These are phyloP conservation scores for Cladopsammia gracilis DNA, from an alignment of 64 coral and sea anemone genomes.

Conservation along the genomic window DNA sequence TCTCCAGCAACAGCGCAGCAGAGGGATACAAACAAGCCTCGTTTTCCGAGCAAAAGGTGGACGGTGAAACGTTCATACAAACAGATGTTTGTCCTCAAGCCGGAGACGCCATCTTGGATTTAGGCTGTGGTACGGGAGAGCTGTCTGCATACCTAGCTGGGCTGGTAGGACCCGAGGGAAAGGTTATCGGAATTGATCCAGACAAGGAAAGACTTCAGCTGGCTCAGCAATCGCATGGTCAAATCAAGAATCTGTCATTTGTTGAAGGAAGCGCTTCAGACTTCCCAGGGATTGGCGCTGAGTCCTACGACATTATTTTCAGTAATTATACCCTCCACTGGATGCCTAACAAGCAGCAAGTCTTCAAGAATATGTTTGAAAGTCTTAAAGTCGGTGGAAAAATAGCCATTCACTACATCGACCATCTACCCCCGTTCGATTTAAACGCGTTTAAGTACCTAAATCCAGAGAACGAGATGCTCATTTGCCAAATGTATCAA, in stretches of 20 bases:
- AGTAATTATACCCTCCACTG: conserved; percentile 31
- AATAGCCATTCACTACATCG: not conserved
- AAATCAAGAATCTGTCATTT: conserved; percentile 5
- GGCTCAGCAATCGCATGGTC: not conserved
- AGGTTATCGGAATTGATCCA: conserved; percentile 11
- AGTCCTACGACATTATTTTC: conserved; percentile 25
- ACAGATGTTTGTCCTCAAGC: not conserved
- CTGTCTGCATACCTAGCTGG: not conserved
- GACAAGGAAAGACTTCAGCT: not conserved
- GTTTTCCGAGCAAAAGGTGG: not conserved
- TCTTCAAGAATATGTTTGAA: not conserved
- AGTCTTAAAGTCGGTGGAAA: conserved; percentile 34
- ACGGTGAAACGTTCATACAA: not conserved
- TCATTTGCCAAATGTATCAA: not conserved
- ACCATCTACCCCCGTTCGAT: not conserved
- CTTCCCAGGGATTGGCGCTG: not conserved
- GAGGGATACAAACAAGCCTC: not conserved
- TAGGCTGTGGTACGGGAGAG: conserved; percentile 36
- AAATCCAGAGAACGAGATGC: not conserved
- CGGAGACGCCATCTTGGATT: conserved; percentile 19
- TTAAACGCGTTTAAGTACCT: not conserved
- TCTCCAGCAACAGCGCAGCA: not conserved
- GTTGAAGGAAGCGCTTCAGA: conserved; percentile 2
- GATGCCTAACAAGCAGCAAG: conserved; percentile 26
- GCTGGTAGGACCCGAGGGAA: not conserved